Evolutionary conservation across 1,140 invertebrate species (phyloP).

Genomic region (Sinonovacula constricta): DNA sequence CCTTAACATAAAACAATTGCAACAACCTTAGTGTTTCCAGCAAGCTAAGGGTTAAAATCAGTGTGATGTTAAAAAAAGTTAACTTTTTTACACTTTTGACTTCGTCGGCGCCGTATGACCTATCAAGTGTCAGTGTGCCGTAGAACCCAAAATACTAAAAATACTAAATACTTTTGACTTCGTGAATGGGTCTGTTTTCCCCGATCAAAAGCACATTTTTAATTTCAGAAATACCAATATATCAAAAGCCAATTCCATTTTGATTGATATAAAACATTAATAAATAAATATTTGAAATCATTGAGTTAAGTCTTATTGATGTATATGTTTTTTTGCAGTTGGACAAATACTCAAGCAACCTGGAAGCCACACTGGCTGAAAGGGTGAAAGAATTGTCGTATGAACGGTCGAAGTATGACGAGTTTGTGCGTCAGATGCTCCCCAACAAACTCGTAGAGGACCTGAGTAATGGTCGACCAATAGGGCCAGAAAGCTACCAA

Average conservation of each 20-base stretch:
- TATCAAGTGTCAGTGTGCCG: no score
- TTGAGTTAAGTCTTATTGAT: neutral
- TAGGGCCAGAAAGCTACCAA: slow-evolving; percentile 91
- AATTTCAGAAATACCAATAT: neutral
- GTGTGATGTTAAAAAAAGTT: no score
- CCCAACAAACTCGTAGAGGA: slow-evolving; percentile 85
- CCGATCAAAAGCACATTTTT: neutral
- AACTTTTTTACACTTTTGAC: no score
- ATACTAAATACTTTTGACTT: neutral
- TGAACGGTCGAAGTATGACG: slow-evolving; percentile 94
- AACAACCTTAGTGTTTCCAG: no score
- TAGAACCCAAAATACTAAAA: no score
- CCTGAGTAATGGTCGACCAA: slow-evolving; percentile 91
- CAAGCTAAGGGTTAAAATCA: no score
- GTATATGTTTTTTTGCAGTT: slow-evolving; percentile 79
- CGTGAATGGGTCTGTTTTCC: neutral
- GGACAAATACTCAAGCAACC: slow-evolving; percentile 95
- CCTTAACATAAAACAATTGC: no score
- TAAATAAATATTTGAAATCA: neutral
- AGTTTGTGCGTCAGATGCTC: slow-evolving; percentile 91
- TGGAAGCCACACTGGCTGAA: slow-evolving; percentile 93
- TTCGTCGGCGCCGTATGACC: no score
- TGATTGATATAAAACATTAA: no score
- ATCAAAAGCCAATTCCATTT: no score
- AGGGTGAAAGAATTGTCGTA: slow-evolving; percentile 92